Evolutionary conservation across 2,888 invertebrate species (phyloP).

Genomic region (Isoperla grammatica): DNA sequence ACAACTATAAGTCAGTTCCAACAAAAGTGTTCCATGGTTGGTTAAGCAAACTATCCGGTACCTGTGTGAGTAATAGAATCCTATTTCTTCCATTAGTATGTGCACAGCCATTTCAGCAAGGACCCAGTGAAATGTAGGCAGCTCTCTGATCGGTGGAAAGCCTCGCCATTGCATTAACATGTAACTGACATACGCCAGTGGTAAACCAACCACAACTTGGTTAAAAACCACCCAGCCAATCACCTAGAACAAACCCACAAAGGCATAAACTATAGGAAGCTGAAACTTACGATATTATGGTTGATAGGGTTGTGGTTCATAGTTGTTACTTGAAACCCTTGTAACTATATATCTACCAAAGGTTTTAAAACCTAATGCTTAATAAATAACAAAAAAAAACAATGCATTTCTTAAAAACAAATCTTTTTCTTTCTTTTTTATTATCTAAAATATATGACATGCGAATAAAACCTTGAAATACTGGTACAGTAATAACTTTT

Average conservation of each 20-base stretch:
- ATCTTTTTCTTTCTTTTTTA: too few species aligned
- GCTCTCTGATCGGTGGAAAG: slow-evolving; percentile 55
- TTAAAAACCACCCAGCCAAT: slow-evolving; percentile 65
- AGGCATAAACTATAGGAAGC: too few species aligned
- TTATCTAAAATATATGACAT: too few species aligned
- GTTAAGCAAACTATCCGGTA: too few species aligned
- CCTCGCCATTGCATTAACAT: slow-evolving; percentile 62
- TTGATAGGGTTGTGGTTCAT: too few species aligned
- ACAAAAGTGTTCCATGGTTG: too few species aligned
- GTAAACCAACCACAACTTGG: slow-evolving; percentile 64
- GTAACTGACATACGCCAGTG: slow-evolving; percentile 56
- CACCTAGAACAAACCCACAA: slow-evolving; percentile 46
- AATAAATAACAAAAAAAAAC: too few species aligned
- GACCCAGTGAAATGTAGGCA: slow-evolving; percentile 75
- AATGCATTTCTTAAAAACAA: neutral
- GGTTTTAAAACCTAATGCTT: too few species aligned
- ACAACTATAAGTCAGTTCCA: too few species aligned
- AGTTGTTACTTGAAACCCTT: too few species aligned
- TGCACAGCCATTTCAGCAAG: slow-evolving; percentile 66
- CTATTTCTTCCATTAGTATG: slow-evolving; percentile 70
- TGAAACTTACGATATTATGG: neutral
- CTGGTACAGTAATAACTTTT: too few species aligned
- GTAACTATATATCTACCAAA: neutral
- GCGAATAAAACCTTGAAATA: too few species aligned
- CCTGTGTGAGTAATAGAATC: slow-evolving; percentile 82